Base-by-base conservation (phyloP, 1,140 invertebrate species). In the Meloidogyne hapla region DNA sequence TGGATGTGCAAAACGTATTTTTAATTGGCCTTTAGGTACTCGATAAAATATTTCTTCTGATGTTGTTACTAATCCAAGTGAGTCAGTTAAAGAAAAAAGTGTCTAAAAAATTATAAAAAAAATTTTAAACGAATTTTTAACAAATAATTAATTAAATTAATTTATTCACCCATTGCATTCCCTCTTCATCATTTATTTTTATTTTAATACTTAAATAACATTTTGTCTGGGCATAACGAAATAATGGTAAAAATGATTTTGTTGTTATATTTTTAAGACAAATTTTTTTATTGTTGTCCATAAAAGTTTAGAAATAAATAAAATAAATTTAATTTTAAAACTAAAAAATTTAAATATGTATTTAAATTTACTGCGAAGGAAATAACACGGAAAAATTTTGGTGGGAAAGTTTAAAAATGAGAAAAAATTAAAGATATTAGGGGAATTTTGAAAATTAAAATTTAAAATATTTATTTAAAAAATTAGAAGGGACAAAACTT, bases 21-120 rank as follows among this genome's bases (percentile, higher is more conserved):
- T 77, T 48, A 77, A 62, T 69, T 77, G 76, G 23, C 76, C 76
- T 33, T 28, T 26, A 40, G 76, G 76, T 10, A 77, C 76, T 21
- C 48, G 21, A 69, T 77, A 77, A 45, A 56, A 73, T 28, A 76
- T 76, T 23, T 76, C 75, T 64, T 76, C 67, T 13, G 61, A 74
- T 12, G 40, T 38, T 13, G 28, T 73, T 15, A 73, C 23, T 40
- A 73, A 64, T 13, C 71, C 71, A 42, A 63, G 71, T 18, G 71
- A 73, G 33, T 73, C 71, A 38, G 71, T 73, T 38, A 73, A 64
- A 26, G 71, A 42, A 38, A 73, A 73, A 33, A 73, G 13, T 40
- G n/a, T 56, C 69, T 70, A 0, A 40, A 69, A 10, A 23, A 38
- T 12, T 25, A 69, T 5, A 21, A 15, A 12, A 38, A 15, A 15